Evolutionary conservation across 2,113 vertebrate genomes (phyloP).

Genomic region (Cygnus buccinator): DNA sequence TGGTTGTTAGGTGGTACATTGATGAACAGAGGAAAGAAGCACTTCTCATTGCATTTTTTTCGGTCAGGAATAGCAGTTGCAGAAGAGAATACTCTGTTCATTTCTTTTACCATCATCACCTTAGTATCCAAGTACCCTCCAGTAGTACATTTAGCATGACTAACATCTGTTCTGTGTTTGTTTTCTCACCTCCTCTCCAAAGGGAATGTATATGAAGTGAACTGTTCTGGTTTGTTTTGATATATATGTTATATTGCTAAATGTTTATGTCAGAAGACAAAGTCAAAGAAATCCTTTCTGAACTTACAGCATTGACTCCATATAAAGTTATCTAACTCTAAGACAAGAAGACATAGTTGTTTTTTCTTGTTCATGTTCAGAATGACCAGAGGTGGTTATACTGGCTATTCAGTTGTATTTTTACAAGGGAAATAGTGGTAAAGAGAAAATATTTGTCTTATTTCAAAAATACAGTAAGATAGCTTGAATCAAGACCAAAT

Average conservation of each 20-base stretch:
- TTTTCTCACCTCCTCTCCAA: conserved; percentile 67
- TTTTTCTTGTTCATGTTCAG: background rate
- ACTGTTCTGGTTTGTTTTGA: conserved; percentile 66
- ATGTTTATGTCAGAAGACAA: conserved; percentile 53
- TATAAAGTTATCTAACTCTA: background rate
- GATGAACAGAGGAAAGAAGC: conserved; percentile 8
- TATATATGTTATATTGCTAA: conserved; percentile 55
- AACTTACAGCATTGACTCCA: background rate
- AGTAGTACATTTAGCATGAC: conserved; percentile 57
- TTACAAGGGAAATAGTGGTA: background rate
- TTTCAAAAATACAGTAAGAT: background rate
- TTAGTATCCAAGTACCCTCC: conserved; percentile 16
- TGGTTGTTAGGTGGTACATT: background rate
- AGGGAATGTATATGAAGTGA: conserved; percentile 51
- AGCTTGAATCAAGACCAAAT: conserved; percentile 21
- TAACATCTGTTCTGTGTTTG: conserved; percentile 70
- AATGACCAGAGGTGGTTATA: background rate
- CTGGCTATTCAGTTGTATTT: background rate
- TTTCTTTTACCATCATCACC: conserved; percentile 36
- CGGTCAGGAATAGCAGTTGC: background rate
- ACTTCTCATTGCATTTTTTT: background rate
- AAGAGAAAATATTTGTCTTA: background rate
- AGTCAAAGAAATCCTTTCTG: conserved; percentile 37
- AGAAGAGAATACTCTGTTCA: background rate
- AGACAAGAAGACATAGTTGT: background rate